Evolutionary conservation across 2,888 invertebrate genomes (phyloP), one percentile per base, ranked within the genome.

Genomic region (Eupithecia centaureata): DNA sequence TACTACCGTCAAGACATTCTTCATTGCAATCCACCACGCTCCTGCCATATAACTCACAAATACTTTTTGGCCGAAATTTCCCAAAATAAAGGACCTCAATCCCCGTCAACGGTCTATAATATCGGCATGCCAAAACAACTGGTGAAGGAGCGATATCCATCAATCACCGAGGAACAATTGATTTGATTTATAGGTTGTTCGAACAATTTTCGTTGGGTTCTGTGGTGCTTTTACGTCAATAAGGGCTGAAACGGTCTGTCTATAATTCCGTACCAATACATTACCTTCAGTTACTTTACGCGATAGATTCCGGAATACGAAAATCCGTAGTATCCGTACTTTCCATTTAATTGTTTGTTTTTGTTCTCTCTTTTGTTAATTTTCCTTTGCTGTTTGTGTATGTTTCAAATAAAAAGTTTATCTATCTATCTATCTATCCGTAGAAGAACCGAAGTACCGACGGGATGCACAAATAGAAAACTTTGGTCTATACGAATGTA

Each of bases 101-200:
- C 42, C 18, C 8, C 47, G 47, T 18, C 42, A 1, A 42, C 22
- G 4, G 47, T 47, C 47, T 47, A 47, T 47, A 47, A 22, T 15
- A 25, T 52, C 52, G 64, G 22, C 61, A 30, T n/a, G 59, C 18
- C 58, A 28, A 42, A 57, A 61, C 52, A 65, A 65, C 65, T 51
- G 52, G 58, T 42, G 51, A 57, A 59, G 65, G 64, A 62, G 65
- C 59, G 68, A 62, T 59, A n/a, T 13, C 65, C 32, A 72, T 72
- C 74, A 66, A 74, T 74, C 74, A 72, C 52, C 61, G 22, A 54
- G 68, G 69, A 74, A 72, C 71, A 72, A 72, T 71, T 71, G 69
- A 47, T 59, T 61, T 73, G 74, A 74, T 74, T 73, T 72, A 74
- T 71, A 47, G 68, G 51, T 62, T 30, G 30, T 61, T 65, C 62